These are phyloP conservation scores for Eulemur rubriventer DNA, from an alignment of 2,797 vertebrate genomes.

Conservation along the genomic window DNA sequence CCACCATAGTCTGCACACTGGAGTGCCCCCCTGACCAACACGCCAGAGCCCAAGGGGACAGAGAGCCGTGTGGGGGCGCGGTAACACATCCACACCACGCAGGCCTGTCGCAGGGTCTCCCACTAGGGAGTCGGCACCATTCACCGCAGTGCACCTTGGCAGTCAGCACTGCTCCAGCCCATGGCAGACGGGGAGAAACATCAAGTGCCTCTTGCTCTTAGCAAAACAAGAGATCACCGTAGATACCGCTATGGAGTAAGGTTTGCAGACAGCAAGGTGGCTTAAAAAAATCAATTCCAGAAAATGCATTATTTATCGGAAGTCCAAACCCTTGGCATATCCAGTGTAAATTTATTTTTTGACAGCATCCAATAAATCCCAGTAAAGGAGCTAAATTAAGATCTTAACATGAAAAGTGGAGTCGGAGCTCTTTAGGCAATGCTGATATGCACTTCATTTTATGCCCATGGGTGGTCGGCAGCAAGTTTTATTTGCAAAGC, in stretches of 20 bases:
- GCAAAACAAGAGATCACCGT: constrained; percentile 70
- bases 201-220: constrained; percentile 52
- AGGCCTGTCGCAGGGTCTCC: constrained; percentile 73
- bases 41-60: constrained; percentile 79
- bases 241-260: constrained; percentile 63
- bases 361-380: constrained; percentile 77
- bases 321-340: constrained; percentile 69
- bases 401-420: constrained; percentile 67
- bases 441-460: constrained; percentile 75
- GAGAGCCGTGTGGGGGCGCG: constrained; percentile 77
- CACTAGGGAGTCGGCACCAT: constrained; percentile 68
- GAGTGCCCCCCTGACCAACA: constrained; percentile 60
- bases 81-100: constrained; percentile 77
- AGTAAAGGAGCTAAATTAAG: constrained; percentile 68
- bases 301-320: constrained; percentile 59
- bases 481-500: constrained; percentile 86
- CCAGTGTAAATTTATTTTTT: constrained; percentile 67
- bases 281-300: constrained; percentile 39
- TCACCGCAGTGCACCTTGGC: background rate
- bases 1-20: constrained; percentile 16
- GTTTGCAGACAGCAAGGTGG: constrained; percentile 66
- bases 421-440: constrained; percentile 79
- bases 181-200: constrained; percentile 42
- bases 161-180: background rate
- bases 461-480: constrained; percentile 81